These are phyloP conservation scores for Philereme transversata DNA, from an alignment of 2,888 invertebrate genomes.

Conservation along the genomic window DNA sequence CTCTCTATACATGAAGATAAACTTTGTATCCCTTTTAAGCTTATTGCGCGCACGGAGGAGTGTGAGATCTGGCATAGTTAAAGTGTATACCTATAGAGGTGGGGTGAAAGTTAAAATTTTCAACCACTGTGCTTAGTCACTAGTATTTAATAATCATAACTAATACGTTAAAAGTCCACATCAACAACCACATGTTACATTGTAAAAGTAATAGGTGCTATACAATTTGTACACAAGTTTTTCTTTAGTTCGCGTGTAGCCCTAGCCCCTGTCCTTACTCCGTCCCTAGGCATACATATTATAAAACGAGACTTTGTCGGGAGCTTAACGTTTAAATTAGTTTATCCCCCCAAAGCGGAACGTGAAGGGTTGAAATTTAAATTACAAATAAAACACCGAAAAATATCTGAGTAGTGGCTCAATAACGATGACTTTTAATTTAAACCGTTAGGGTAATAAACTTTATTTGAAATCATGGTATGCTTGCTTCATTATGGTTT, in stretches of 20 bases:
- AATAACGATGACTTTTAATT: constrained; percentile 82
- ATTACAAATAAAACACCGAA: constrained; percentile 85
- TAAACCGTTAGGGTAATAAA: constrained; percentile 79
- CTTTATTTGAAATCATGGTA: constrained; percentile 70
- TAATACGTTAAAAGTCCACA: too few species aligned
- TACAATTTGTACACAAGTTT: background rate
- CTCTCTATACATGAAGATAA: too few species aligned
- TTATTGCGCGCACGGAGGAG: too few species aligned
- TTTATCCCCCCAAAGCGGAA: constrained; percentile 79
- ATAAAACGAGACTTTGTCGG: constrained; percentile 75
- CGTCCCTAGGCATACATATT: constrained; percentile 71
- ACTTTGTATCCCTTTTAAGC: too few species aligned
- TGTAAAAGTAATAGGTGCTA: too few species aligned
- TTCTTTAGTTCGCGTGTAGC: background rate
- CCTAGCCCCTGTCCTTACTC: constrained; percentile 5
- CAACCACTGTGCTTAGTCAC: too few species aligned
- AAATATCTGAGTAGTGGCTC: constrained; percentile 82
- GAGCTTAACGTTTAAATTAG: constrained; percentile 83
- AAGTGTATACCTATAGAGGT: too few species aligned
- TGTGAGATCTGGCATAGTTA: too few species aligned
- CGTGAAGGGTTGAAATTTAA: constrained; percentile 83
- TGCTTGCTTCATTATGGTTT: background rate
- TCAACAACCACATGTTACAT: too few species aligned
- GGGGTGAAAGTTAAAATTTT: too few species aligned
- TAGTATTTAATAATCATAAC: too few species aligned